A percentile compares a stretch with the other conserved stretches of the same genome.
These are phyloP conservation scores for Thymallus thymallus DNA, from an alignment of 2,113 vertebrate genomes.

Conservation along the genomic window DNA sequence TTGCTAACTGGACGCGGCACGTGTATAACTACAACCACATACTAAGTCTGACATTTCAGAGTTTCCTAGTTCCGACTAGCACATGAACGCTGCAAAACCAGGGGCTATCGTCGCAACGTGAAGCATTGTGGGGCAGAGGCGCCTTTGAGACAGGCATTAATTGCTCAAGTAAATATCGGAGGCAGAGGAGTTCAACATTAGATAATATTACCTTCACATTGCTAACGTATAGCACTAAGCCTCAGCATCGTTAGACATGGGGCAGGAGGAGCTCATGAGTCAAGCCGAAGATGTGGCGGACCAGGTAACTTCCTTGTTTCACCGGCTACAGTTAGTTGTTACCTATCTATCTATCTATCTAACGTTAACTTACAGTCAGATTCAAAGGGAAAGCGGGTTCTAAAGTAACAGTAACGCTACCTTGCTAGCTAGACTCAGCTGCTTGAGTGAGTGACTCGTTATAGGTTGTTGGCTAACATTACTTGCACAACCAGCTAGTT, in stretches of 20 bases:
- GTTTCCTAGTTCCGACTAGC: no score
- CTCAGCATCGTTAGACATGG: conserved; percentile 57
- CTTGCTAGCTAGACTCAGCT: neutral
- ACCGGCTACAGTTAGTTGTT: neutral
- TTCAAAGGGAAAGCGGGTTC: no score
- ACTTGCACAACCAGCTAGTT: no score
- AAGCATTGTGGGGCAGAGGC: conserved; percentile 80
- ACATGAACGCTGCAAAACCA: no score
- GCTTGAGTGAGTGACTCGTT: neutral
- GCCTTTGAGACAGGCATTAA: conserved; percentile 52
- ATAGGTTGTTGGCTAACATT: no score
- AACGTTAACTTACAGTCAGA: neutral
- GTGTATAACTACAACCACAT: no score
- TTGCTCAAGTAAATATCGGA: conserved; percentile 58
- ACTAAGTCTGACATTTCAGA: no score
- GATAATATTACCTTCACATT: neutral
- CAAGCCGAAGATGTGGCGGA: conserved; percentile 80
- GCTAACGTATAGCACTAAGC: conserved; percentile 17
- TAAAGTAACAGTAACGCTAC: no score
- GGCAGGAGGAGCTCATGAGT: conserved; percentile 77
- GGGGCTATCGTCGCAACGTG: conserved; percentile 62
- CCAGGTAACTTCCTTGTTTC: conserved; percentile 64
- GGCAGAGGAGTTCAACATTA: conserved; percentile 29
- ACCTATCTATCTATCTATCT: conserved; percentile 45
- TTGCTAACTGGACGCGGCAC: no score